Evolutionary conservation across 2,888 invertebrate genomes (phyloP), one percentile per base, ranked within the genome.

Genomic region (Ryuthela nishihirai): DNA sequence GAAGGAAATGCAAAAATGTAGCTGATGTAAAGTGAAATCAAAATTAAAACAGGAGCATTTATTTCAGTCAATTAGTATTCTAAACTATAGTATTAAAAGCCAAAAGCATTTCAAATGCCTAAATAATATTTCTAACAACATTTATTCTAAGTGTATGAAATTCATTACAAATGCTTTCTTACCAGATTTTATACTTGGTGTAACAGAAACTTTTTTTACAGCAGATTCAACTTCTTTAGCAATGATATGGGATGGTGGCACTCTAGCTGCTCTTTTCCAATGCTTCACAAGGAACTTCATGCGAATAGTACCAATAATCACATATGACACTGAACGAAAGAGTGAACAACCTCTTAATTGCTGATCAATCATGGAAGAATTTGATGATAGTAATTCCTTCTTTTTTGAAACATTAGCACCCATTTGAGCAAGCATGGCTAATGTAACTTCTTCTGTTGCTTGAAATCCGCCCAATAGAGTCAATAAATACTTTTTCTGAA

Each of bases 401-500:
- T 44, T 43, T 9, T 45, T 41, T 20, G 21, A 24, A 10, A 23
- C 35, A 12, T 40, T 29, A 67, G 29, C 72, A 69, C 73, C 74
- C 73, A 69, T 76, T 70, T 67, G 75, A 54, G 72, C 77, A 66
- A 69, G 74, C 72, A 71, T 64, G 10, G 72, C 72, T 17, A 80
- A 64, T 0, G 80, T 82, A 67, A 72, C 79, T 65, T 69, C 76
- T 66, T 77, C 76, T 2, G 70, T 73, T 52, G 69, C 76, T 71
- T 82, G 82, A 78, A 74, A 85, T 39, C 78, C 81, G 62, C 71
- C 76, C 39, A 88, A 71, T 55, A 87, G 81, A 15, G 85, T 80
- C 64, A 88, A 80, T 48, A 95, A 76, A 74, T 92, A 94, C 18
- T 85, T 82, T 76, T 95, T 95, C 77, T 95, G 95, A 81, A 87